A percentile compares a stretch with the other conserved stretches of the same genome.
phyloP scores from a whole-genome alignment of 2,888 invertebrate species.

The Heliconius hortense region DNA sequence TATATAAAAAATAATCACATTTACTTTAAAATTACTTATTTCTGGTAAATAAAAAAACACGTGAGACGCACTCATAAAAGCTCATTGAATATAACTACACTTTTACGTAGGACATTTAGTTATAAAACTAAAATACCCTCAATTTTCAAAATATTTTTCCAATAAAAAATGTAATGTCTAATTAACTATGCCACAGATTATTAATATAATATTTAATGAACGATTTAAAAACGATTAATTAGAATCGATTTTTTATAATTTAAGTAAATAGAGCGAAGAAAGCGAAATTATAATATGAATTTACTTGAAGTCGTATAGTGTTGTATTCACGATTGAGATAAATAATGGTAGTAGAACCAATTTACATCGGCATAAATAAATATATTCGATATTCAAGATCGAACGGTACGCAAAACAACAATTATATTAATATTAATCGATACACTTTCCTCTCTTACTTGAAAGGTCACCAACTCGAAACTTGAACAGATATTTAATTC shows the following conservation, averaged over 20 bases:
- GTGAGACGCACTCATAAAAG: background rate
- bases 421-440: slow-evolving; percentile 27
- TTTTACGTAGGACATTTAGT: background rate
- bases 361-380: slow-evolving; percentile 25
- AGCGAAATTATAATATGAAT: slow-evolving; percentile 16
- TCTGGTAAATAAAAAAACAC: background rate
- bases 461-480: slow-evolving; percentile 37
- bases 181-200: background rate
- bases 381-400: slow-evolving; percentile 21
- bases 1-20: background rate
- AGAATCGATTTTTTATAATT: background rate
- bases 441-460: slow-evolving; percentile 32
- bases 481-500: slow-evolving; percentile 33
- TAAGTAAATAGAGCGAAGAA: slow-evolving; percentile 18
- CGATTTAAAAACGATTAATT: slow-evolving; percentile 4
- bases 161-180: background rate
- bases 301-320: background rate
- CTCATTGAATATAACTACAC: background rate
- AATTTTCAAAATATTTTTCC: background rate
- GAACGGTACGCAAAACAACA: slow-evolving; percentile 27
- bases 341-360: slow-evolving; percentile 18
- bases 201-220: background rate
- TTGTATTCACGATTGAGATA: slow-evolving; percentile 17
- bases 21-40: background rate
- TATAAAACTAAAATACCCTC: background rate